Conservation (phyloP, 1,140 invertebrate species). For the Choristoneura fumiferana region DNA sequence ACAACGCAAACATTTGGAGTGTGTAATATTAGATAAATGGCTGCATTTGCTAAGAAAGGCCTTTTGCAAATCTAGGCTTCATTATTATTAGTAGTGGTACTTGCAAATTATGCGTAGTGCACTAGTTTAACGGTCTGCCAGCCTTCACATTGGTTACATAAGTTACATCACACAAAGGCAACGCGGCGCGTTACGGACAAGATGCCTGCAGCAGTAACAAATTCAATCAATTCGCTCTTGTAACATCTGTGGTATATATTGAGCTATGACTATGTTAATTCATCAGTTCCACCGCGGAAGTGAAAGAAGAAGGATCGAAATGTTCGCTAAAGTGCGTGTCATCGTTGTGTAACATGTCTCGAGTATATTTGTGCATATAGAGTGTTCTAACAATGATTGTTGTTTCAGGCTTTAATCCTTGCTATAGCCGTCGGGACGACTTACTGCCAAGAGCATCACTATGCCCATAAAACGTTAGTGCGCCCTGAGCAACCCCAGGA, state of each 20-base stretch:
- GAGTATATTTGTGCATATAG: background rate
- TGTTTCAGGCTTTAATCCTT: constrained; percentile 57
- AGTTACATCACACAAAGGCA: constrained; percentile 66
- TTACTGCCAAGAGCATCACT: constrained; percentile 46
- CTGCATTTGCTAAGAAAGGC: background rate
- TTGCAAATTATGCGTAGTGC: constrained; percentile 10
- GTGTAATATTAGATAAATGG: background rate
- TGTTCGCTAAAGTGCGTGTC: constrained; percentile 66
- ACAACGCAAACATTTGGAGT: background rate
- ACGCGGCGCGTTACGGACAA: constrained; percentile 58
- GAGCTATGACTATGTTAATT: constrained; percentile 70
- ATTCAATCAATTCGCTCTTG: constrained; percentile 74
- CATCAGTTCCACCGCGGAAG: constrained; percentile 73
- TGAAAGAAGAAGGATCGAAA: constrained; percentile 67
- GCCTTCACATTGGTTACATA: constrained; percentile 74
- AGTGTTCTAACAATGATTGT: constrained; percentile 21
- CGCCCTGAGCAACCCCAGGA: constrained; percentile 47
- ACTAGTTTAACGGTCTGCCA: constrained; percentile 30
- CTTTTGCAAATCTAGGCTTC: constrained; percentile 12
- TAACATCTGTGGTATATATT: constrained; percentile 77
- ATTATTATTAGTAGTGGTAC: constrained; percentile 2
- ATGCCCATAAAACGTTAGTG: constrained; percentile 42
- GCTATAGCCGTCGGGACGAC: constrained; percentile 36
- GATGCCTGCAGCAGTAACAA: constrained; percentile 62
- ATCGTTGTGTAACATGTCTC: constrained; percentile 2